Base-by-base conservation (phyloP, 1,140 invertebrate species). In the Drosophila nigrodunni region DNA sequence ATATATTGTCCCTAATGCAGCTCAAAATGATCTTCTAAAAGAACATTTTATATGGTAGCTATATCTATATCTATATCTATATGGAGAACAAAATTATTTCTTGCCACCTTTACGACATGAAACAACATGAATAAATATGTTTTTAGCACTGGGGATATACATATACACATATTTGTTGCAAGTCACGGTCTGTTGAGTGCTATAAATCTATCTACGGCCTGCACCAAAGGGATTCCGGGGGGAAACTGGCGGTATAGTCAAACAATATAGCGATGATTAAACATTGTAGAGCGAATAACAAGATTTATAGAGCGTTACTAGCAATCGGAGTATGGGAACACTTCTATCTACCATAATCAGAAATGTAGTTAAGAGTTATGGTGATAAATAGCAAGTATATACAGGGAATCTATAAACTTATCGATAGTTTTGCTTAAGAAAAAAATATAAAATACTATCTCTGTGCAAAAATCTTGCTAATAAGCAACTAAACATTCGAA, bases 41-140 rank as follows among this genome's bases (percentile, higher is more conserved):
- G 46, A n/a, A 69, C 25, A 30, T 30, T 30, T 30, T 30, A 30
- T 60, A 30, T 41, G 39, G 34, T 54, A 54, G 37, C 34, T 54
- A n/a, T 37, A 50, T 52, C 25, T 30, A 30, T 30, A 30, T 30
- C 25, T 25, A 34, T 50, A 15, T 46, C 43, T 50, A 35, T 58
- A 49, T 71, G 34, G 21, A 44, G 13, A 13, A 72, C 7, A 39
- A 30, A 47, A 54, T 59, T 58, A 58, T 50, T 34, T 57, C 35
- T 55, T 13, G 58, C 60, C 62, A 77, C 78, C 73, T 71, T 82
- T 57, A 65, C 37, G 58, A 74, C 54, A 65, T 50, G 60, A 50
- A 65, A 71, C 62, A 49, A 79, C 52, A 73, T 59, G 59, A 55
- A 64, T 58, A 59, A 25, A 71, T 37, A 74, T 74, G 44, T 61